These are phyloP conservation scores for Rhinogobio ventralis DNA, from an alignment of 2,797 vertebrate genomes.

Conservation along the genomic window DNA sequence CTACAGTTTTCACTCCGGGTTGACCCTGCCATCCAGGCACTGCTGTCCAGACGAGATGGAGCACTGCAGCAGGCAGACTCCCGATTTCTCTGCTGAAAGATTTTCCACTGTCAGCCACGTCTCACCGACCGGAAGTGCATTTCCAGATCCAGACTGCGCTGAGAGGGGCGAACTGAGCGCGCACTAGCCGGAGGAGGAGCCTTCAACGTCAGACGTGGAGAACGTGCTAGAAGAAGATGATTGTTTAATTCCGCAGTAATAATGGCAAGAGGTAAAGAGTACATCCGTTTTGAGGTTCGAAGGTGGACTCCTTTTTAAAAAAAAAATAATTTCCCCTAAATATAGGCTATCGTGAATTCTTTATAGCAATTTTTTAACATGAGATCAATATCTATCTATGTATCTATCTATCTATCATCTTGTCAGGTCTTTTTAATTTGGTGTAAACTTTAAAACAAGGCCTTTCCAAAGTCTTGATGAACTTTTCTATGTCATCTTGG, in stretches of 20 bases:
- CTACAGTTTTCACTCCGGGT: conserved; percentile 71
- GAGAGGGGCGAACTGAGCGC: conserved; percentile 5
- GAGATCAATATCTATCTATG: not conserved
- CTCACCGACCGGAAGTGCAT: conserved; percentile 61
- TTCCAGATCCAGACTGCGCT: conserved; percentile 6
- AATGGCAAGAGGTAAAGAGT: not conserved
- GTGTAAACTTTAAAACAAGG: no score
- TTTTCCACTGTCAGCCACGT: conserved; percentile 68
- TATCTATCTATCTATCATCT: not conserved
- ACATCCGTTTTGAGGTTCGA: conserved; percentile 7
- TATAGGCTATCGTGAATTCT: not conserved
- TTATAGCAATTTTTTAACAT: not conserved
- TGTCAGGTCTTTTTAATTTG: no score
- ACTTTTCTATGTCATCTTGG: not conserved
- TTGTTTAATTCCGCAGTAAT: not conserved
- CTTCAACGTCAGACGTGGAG: not conserved
- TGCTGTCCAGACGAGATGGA: conserved; percentile 44
- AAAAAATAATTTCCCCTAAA: not conserved
- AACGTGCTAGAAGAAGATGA: conserved; percentile 12
- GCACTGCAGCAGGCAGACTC: conserved; percentile 3
- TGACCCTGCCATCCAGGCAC: conserved; percentile 88
- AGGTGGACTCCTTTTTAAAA: not conserved
- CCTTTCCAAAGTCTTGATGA: not conserved
- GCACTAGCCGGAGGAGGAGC: not conserved
- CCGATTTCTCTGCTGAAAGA: conserved; percentile 46